Base-by-base conservation (phyloP, 2,797 vertebrate genomes). In the Propithecus deckenii region DNA sequence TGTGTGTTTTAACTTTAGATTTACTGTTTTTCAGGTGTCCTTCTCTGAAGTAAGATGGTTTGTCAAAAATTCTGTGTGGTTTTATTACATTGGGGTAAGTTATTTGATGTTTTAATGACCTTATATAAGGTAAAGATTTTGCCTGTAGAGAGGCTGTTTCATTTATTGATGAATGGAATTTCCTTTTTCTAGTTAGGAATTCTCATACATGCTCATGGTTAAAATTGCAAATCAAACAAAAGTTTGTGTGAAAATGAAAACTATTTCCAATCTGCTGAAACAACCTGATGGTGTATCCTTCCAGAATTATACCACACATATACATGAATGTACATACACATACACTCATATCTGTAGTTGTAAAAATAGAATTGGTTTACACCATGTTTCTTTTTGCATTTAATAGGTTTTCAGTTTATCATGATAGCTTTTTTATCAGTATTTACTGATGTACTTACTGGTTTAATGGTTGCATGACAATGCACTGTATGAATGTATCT, bases 21-120 rank as follows among this genome's bases (percentile, higher is more conserved):
- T 96, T 0, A 52, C 8, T 98, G 38, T 97, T 97, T 98, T 98
- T 48, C 97, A 98, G 98, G 78, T 86, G 38, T 74, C 17, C 75
- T 80, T 84, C 83, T 86, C 76, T 89, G 92, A 98, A 86, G 84
- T 96, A 98, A 97, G 98, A 99, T 99, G 99, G 90, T 7, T n/a
- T 97, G 52, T 97, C 94, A 92, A 67, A 98, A 96, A 72, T 38
- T 98, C 95, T 97, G 79, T 88, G 46, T 94, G 41, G 0, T 63
- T 7, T 83, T 98, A 67, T 94, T 99, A 75, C 96, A 98, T 0
- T 96, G 97, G 96, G 98, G 99, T 99, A 98, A 99, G 98, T 98
- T 65, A 35, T 61, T 79, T 46, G 7, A 22, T 88, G 18, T 93
- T 69, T 48, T 96, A 92, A 86, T 89, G 48, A 55, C 65, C 5